phyloP scores from a whole-genome alignment of 2,797 vertebrate species.

The Hoplostethus atlanticus region DNA sequence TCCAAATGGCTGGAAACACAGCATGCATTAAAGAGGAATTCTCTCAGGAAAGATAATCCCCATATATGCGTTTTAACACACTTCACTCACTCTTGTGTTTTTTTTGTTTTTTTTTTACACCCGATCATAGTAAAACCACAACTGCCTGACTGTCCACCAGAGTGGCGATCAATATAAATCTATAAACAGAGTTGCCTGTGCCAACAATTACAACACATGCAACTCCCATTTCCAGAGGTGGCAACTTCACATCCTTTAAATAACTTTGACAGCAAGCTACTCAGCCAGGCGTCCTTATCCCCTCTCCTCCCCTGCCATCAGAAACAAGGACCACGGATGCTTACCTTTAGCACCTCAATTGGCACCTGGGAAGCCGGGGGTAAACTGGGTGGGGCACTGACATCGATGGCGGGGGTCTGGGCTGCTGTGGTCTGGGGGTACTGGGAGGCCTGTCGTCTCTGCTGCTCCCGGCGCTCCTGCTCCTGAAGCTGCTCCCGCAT shows the following conservation, averaged over 20 bases:
- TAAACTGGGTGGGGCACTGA: constrained; percentile 87
- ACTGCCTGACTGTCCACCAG: constrained; percentile 63
- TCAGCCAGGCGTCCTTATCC: too few species aligned
- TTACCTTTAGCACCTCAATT: constrained; percentile 98
- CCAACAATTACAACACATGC: constrained; percentile 64
- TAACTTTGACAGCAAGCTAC: constrained; percentile 34
- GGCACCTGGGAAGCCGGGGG: constrained; percentile 92
- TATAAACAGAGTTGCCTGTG: constrained; percentile 63
- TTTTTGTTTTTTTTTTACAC: constrained; percentile 51
- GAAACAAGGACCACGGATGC: background rate
- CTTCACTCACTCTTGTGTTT: constrained; percentile 79
- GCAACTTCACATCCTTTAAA: constrained; percentile 62
- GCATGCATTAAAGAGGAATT: constrained; percentile 89
- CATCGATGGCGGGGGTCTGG: constrained; percentile 96
- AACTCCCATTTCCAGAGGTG: constrained; percentile 65
- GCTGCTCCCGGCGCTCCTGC: constrained; percentile 96
- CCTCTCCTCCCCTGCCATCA: background rate
- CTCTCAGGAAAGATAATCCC: constrained; percentile 88
- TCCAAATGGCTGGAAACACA: constrained; percentile 88
- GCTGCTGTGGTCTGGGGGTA: constrained; percentile 89
- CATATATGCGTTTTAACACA: constrained; percentile 86
- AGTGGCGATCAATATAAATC: constrained; percentile 49
- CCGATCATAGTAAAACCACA: constrained; percentile 71
- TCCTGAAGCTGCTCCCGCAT: constrained; percentile 99
- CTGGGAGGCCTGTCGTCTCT: constrained; percentile 89